Conservation (phyloP, 2,888 invertebrate species). For the Subacronicta megacephala region DNA sequence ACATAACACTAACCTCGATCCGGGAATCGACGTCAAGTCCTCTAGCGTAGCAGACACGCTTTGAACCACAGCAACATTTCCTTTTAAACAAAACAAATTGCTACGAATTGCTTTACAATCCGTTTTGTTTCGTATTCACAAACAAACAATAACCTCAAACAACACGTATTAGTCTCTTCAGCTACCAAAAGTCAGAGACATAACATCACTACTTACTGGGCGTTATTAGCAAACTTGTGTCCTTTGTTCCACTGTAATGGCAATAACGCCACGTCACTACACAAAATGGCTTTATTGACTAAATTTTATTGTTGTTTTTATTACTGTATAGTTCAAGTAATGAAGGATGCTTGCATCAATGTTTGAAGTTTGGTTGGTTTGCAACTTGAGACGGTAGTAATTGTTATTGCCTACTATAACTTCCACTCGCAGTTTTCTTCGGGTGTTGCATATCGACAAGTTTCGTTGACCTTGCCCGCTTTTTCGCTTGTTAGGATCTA, state of each 20-base stretch:
- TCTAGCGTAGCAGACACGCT: too few species aligned
- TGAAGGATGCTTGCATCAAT: constrained; percentile 14
- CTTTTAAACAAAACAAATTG: too few species aligned
- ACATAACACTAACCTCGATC: too few species aligned
- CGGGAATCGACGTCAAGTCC: too few species aligned
- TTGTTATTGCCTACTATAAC: background rate
- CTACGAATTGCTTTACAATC: background rate
- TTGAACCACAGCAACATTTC: too few species aligned
- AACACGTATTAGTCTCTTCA: constrained; percentile 13
- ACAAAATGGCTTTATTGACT: constrained; percentile 41
- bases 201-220: constrained; percentile 13
- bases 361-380: constrained; percentile 7
- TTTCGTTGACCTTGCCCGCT: background rate
- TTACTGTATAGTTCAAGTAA: constrained; percentile 31
- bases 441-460: background rate
- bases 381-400: background rate
- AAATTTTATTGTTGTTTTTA: constrained; percentile 50
- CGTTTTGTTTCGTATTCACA: constrained; percentile 8
- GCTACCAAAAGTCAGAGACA: constrained; percentile 23
- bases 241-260: constrained; percentile 36
- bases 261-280: constrained; percentile 34
- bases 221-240: constrained; percentile 49
- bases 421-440: background rate
- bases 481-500: too few species aligned
- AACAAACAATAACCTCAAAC: constrained; percentile 11